A percentile compares a stretch with the other conserved stretches of the same genome.
Evolutionary conservation across 2,113 vertebrate genomes (phyloP).

Genomic region (Zosterops hypoxanthus): DNA sequence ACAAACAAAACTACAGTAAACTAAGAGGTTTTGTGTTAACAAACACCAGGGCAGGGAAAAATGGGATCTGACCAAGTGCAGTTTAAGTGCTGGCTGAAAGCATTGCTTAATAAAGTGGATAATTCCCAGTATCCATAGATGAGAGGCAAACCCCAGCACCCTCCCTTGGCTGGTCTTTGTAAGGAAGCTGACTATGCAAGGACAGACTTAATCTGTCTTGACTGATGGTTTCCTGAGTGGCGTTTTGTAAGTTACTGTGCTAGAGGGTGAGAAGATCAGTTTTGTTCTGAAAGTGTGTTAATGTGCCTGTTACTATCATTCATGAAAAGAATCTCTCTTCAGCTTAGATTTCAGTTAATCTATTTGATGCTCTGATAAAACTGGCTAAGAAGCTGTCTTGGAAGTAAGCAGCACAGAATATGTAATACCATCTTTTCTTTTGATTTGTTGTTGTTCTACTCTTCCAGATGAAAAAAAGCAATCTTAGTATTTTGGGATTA

Average conservation of each 20-base stretch:
- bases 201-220: background rate
- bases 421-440: background rate
- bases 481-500: background rate
- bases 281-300: background rate
- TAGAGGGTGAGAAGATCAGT: background rate
- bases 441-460: background rate
- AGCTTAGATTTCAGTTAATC: background rate
- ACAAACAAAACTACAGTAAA: background rate
- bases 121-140: background rate
- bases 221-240: background rate
- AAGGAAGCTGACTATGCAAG: background rate
- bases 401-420: background rate
- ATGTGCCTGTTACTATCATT: background rate
- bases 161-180: background rate
- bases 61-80: background rate
- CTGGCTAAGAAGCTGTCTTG: background rate
- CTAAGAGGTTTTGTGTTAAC: background rate
- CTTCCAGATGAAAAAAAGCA: background rate
- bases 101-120: background rate
- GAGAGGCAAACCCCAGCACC: background rate
- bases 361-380: background rate
- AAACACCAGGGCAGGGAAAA: background rate
- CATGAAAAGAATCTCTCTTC: background rate
- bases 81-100: background rate
- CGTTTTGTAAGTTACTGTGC: background rate